Evolutionary conservation across 2,113 vertebrate genomes (phyloP), one percentile per base, ranked within the genome.

Genomic region (Kryptolebias marmoratus): DNA sequence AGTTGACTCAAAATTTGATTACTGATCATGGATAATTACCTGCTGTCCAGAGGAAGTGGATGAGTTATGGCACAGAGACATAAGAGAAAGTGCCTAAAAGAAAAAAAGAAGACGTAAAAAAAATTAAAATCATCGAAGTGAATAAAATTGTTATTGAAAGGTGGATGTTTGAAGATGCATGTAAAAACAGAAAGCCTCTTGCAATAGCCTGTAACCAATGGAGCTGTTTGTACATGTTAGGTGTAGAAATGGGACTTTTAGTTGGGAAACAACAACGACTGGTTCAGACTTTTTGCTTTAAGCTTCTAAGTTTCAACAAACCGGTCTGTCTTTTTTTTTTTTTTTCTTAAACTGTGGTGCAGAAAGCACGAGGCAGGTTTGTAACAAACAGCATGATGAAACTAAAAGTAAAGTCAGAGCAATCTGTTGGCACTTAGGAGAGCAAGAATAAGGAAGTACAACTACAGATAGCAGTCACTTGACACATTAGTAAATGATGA

Each of bases 391-490:
- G 0, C 60, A 45, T 56, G 47, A 22, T 62, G 64, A 70, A 72
- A 76, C 63, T 6, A 9, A 49, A 3, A 31, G 50, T 75, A 71
- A 72, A 71, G 64, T 60, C 68, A 88, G 72, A 80, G 57, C 57
- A 31, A 56, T 45, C 32, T 45, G 14, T 66, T 73, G 68, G 18
- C 18, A 53, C 48, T 63, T 49, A 49, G 68, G 57, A 60, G 55
- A 78, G 61, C 50, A 31, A 62, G 59, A 14, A 87, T 80, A 62
- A 73, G 77, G 85, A 90, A 90, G 85, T 67, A 77, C 15, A 71
- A 75, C 16, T 71, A 47, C 36, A 68, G 59, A 68, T 70, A 3
- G 49, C 62, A 48, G 52, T 54, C 15, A 75, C 60, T 11, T 63
- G 16, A 55, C 56, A 64, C 14, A 39, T 48, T 27, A 30, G 36